phyloP scores from a whole-genome alignment of 2,888 invertebrate species.

The Rhagophthalmus giganteus region DNA sequence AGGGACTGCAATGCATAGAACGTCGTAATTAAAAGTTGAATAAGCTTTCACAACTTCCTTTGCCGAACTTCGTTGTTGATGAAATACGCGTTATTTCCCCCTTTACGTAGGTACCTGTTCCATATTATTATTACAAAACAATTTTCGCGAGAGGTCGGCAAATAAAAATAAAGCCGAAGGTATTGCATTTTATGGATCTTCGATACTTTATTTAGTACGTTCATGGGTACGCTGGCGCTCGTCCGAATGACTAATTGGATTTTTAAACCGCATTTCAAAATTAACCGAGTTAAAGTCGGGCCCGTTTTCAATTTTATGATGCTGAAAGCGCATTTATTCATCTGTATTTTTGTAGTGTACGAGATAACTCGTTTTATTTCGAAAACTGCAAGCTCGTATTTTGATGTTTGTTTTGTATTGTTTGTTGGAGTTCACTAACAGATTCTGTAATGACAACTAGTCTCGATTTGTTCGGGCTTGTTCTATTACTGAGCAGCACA shows the following conservation, averaged over 20 bases:
- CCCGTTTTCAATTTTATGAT: too few species aligned
- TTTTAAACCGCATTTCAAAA: too few species aligned
- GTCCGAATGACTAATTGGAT: too few species aligned
- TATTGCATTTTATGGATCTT: too few species aligned
- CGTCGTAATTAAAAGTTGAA: conserved; percentile 40
- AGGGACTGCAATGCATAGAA: conserved; percentile 32
- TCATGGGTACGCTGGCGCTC: too few species aligned
- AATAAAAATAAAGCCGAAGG: too few species aligned
- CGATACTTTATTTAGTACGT: too few species aligned
- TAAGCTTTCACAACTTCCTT: conserved; percentile 33
- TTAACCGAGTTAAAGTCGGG: too few species aligned
- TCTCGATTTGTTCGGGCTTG: conserved; percentile 40
- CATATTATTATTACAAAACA: background rate
- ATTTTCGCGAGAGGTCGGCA: too few species aligned
- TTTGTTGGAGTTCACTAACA: conserved; percentile 37
- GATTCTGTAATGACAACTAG: conserved; percentile 41
- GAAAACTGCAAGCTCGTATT: conserved; percentile 32
- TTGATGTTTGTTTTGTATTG: conserved; percentile 29
- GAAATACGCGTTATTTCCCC: background rate
- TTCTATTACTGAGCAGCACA: conserved; percentile 35
- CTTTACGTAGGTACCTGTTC: too few species aligned
- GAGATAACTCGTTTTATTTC: conserved; percentile 21
- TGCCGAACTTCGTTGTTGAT: background rate
- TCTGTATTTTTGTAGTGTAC: conserved; percentile 2
- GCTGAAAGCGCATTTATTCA: background rate